Evolutionary conservation across 2,113 vertebrate species (phyloP), one percentile per base, ranked within the genome.

Genomic region (Leptobrachium ailaonicum): DNA sequence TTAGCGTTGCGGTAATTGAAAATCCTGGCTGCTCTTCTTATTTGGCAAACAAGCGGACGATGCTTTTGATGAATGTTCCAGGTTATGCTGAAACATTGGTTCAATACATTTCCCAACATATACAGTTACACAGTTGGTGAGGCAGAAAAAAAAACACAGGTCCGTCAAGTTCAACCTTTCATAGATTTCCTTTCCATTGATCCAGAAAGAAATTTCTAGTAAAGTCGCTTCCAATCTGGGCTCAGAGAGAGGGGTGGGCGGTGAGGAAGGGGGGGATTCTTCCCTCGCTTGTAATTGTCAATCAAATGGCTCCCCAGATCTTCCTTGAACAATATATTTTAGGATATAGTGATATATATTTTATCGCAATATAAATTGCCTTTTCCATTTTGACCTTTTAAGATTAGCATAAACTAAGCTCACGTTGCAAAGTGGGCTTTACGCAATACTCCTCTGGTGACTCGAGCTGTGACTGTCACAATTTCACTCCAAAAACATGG

Each of bases 1-100:
- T 32, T 14, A 60, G 10, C 10, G 13, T 1, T 10, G 10, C 56
- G 13, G 56, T 60, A 60, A 60, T 14, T 14, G 56, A 11, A 60
- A 1, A 60, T 60, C 13, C 1, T 60, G 13, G 56, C 56, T 60
- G 56, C 11, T 60, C 10, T 2, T 60, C 56, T 14, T 60, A 14
- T 60, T 60, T 60, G 56, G 56, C 56, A 60, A 60, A 60, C 56
- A 60, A 11, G 13, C 13, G 2, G 10, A 11, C 56, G 4, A 14
- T 13, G 56, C 56, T 60, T 14, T 60, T 60, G 56, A 60, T 60
- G 13, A 60, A 60, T 60, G 56, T 60, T 60, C 56, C 56, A 10
- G 56, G 56, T 60, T 60, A 60, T 14, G 56, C 56, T 60, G 56
- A 60, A 60, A 60, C 56, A 60, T 60, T 60, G 56, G 56, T 60